Conservation (phyloP, 2,888 invertebrate species). For the Drosophila eohydei region DNA sequence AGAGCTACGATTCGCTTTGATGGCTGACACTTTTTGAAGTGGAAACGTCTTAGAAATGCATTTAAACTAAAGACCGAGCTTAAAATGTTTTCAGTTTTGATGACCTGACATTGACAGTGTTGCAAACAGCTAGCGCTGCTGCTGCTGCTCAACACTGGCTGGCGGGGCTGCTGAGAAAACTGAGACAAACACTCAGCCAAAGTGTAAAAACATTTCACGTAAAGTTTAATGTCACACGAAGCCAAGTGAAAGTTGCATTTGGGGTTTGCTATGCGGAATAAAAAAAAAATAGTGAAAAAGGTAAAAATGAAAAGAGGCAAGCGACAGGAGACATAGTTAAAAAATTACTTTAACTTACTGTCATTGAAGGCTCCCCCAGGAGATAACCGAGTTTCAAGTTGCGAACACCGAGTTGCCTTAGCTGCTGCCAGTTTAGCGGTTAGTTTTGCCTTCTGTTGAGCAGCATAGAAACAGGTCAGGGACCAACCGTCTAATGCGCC, state of each 20-base stretch:
- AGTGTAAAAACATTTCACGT: slow-evolving; percentile 54
- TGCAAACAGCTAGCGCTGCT: slow-evolving; percentile 4
- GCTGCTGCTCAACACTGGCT: slow-evolving; percentile 27
- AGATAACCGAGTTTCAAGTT: slow-evolving; percentile 49
- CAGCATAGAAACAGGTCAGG: slow-evolving; percentile 49
- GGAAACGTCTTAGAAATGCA: slow-evolving; percentile 39
- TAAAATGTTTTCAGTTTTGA: slow-evolving; percentile 25
- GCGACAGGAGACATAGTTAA: slow-evolving; percentile 48
- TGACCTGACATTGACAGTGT: slow-evolving; percentile 19
- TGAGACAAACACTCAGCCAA: slow-evolving; percentile 48
- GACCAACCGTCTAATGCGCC: slow-evolving; percentile 32
- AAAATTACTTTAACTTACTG: slow-evolving; percentile 74
- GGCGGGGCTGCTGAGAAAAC: slow-evolving; percentile 52
- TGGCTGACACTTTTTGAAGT: slow-evolving; percentile 24
- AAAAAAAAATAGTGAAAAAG: background rate
- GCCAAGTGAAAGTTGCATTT: slow-evolving; percentile 60
- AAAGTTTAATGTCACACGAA: slow-evolving; percentile 61
- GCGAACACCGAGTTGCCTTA: slow-evolving; percentile 3
- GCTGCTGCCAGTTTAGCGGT: slow-evolving; percentile 9
- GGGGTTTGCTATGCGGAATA: background rate
- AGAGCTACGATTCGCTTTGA: slow-evolving; percentile 3
- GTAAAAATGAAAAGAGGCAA: background rate
- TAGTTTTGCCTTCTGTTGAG: slow-evolving; percentile 43
- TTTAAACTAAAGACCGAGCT: slow-evolving; percentile 37
- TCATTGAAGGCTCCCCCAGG: slow-evolving; percentile 61